Conservation (phyloP, 2,797 vertebrate genomes). For the Neopelma chrysocephalum region DNA sequence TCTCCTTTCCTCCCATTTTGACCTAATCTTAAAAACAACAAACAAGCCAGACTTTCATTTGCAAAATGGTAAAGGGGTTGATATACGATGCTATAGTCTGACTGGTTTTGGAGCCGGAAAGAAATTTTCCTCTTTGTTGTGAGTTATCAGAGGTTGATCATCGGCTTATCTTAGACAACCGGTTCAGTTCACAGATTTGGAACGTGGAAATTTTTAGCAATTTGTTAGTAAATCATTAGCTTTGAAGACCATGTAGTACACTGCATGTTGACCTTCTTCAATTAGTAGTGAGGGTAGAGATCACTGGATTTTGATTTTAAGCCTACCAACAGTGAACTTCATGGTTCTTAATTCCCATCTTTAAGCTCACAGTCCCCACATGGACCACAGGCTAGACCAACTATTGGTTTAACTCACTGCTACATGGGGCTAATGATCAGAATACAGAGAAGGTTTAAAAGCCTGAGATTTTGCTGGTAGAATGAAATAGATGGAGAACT, state of each 20-base stretch:
- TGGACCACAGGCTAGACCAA: neutral
- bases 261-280: neutral
- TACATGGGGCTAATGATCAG: neutral
- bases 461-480: neutral
- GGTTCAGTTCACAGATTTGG: neutral
- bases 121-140: neutral
- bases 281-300: neutral
- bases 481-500: neutral
- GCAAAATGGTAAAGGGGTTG: neutral
- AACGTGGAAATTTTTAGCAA: neutral
- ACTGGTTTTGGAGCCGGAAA: neutral
- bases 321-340: neutral
- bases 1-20: neutral
- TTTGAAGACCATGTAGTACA: neutral
- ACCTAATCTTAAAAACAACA: neutral
- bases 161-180: neutral
- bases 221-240: constrained; percentile 6
- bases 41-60: neutral
- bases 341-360: neutral
- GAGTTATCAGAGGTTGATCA: neutral
- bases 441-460: neutral
- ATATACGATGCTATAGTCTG: neutral
- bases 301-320: neutral
- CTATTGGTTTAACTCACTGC: neutral
- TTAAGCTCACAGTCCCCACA: neutral